Percentiles rank a stretch among this genome's conserved stretches.
Evolutionary conservation across 1,140 invertebrate genomes (phyloP).

Genomic region (Ceratosolen fusciceps): DNA sequence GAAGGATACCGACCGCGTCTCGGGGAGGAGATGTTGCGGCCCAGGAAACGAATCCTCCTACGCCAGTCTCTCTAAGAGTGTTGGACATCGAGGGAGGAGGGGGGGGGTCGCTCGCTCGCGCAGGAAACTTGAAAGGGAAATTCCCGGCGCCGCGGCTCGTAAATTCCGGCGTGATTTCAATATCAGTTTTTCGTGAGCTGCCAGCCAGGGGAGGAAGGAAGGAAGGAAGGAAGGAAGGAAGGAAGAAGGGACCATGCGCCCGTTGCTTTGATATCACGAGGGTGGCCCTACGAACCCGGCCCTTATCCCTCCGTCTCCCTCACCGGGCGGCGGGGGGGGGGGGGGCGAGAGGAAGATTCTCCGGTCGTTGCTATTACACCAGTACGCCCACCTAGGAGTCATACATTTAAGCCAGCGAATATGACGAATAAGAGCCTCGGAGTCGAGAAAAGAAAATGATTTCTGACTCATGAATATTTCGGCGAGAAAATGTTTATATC

Average conservation of each 20-base stretch:
- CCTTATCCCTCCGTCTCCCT: not conserved
- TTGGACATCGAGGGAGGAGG: not conserved
- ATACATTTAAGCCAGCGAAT: not conserved
- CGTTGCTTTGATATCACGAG: constrained; percentile 35
- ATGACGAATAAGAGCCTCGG: constrained; percentile 33
- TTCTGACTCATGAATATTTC: constrained; percentile 47
- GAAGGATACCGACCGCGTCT: not conserved
- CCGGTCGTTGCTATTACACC: not conserved
- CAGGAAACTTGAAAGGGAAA: constrained; percentile 44
- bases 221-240: constrained; percentile 38
- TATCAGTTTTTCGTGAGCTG: constrained; percentile 45
- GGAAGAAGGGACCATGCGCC: too few relatives aligned
- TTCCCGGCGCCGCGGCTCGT: constrained; percentile 37
- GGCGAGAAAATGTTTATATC: constrained; percentile 35
- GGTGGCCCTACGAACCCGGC: not conserved
- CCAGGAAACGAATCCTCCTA: constrained; percentile 8
- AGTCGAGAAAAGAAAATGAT: constrained; percentile 42
- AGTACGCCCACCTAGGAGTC: too few relatives aligned
- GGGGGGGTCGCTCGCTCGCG: not conserved
- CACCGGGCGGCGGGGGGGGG: not conserved
- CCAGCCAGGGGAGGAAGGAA: constrained; percentile 36
- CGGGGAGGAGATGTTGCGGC: not conserved
- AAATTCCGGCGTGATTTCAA: constrained; percentile 49
- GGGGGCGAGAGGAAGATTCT: too few relatives aligned
- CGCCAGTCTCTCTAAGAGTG: not conserved